These are phyloP conservation scores for Melanostoma mellinum DNA, from an alignment of 2,888 invertebrate genomes.

Conservation along the genomic window DNA sequence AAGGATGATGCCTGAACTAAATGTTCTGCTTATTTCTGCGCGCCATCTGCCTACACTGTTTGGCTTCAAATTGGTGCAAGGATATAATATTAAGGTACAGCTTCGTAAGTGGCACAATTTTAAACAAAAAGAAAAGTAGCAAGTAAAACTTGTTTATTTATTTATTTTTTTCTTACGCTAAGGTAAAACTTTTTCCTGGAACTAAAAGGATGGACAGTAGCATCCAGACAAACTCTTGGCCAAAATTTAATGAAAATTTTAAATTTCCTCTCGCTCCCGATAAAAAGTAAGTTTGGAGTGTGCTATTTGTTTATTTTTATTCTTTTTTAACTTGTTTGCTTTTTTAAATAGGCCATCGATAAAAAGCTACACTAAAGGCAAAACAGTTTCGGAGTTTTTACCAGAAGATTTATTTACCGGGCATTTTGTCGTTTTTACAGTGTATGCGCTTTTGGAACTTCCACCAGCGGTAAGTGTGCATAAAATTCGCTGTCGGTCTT, in stretches of 20 bases:
- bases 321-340: neutral
- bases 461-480: constrained; percentile 79
- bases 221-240: constrained; percentile 89
- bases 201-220: constrained; percentile 89
- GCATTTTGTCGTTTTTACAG: constrained; percentile 82
- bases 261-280: constrained; percentile 85
- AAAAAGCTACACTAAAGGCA: constrained; percentile 74
- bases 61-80: constrained; percentile 89
- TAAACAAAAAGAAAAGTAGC: neutral
- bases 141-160: neutral
- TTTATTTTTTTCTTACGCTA: constrained; percentile 6
- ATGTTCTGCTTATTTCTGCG: constrained; percentile 89
- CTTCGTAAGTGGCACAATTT: constrained; percentile 48
- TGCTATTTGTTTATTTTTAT: constrained; percentile 4
- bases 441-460: constrained; percentile 81
- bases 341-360: constrained; percentile 75
- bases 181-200: constrained; percentile 91
- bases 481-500: neutral
- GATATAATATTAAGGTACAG: constrained; percentile 90
- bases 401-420: constrained; percentile 81
- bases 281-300: constrained; percentile 77
- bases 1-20: constrained; percentile 82
- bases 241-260: constrained; percentile 91
- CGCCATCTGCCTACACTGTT: constrained; percentile 90
- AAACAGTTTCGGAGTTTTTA: constrained; percentile 72